These are phyloP conservation scores for Elephas maximus DNA, from an alignment of 2,113 vertebrate species.

Conservation along the genomic window DNA sequence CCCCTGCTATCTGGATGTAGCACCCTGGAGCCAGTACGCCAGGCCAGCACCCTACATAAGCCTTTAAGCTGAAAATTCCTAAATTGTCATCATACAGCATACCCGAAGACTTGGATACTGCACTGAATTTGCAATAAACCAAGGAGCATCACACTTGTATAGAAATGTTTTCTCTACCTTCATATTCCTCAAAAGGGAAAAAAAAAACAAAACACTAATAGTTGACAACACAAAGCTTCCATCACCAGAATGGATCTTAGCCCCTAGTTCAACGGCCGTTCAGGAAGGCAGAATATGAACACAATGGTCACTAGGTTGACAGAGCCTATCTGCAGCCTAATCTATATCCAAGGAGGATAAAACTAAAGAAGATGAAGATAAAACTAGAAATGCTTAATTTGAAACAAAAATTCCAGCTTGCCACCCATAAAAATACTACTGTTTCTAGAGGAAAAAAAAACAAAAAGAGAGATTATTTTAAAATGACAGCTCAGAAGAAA, in stretches of 20 bases:
- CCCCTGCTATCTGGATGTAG: too few species aligned
- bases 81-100: background rate
- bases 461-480: background rate
- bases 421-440: background rate
- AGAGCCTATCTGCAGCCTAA: background rate
- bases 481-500: conserved; percentile 46
- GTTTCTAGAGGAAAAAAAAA: background rate
- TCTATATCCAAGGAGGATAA: background rate
- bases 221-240: background rate
- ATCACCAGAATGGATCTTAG: background rate
- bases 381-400: background rate
- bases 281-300: background rate
- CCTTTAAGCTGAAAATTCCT: background rate
- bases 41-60: too few species aligned
- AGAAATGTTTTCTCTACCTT: background rate
- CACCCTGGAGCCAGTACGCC: too few species aligned
- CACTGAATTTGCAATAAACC: background rate
- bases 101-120: background rate
- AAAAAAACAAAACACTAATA: background rate
- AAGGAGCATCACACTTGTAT: background rate
- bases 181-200: background rate
- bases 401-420: background rate
- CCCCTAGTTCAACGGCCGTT: background rate
- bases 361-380: background rate
- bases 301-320: background rate